Evolutionary conservation across 1,140 invertebrate species (phyloP).

Genomic region (Sarcophaga bullata): DNA sequence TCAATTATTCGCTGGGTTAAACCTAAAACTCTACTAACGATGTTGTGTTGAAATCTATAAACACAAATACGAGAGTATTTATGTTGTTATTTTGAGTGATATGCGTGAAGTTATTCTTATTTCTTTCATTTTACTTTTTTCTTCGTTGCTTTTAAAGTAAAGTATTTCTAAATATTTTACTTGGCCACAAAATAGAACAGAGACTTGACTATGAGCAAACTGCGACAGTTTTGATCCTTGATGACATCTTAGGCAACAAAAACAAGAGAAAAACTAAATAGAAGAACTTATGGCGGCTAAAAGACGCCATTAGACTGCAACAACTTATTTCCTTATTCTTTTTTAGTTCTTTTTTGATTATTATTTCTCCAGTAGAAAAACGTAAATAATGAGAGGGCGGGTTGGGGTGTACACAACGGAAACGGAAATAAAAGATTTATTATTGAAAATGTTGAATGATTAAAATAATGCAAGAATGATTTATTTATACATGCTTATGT

Average conservation of each 20-base stretch:
- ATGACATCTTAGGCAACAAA: conserved; percentile 9
- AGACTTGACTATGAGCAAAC: not conserved
- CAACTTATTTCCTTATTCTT: not conserved
- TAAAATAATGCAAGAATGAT: too few species aligned
- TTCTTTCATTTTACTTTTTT: not conserved
- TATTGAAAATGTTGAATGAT: too few species aligned
- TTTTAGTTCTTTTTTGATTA: not conserved
- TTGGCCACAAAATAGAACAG: conserved; percentile 5
- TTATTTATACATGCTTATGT: too few species aligned
- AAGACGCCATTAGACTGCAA: conserved; percentile 8
- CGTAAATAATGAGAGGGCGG: not conserved
- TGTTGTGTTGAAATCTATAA: not conserved
- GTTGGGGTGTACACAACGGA: not conserved
- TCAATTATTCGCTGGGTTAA: too few species aligned
- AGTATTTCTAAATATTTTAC: not conserved
- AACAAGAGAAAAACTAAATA: not conserved
- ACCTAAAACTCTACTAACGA: too few species aligned
- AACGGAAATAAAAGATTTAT: conserved; percentile 12
- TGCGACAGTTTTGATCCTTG: conserved; percentile 11
- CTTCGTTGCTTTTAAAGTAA: not conserved
- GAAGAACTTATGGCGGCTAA: not conserved
- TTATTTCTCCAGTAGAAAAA: conserved; percentile 10
- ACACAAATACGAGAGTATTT: conserved; percentile 2
- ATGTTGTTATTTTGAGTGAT: conserved; percentile 26
- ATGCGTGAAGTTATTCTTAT: not conserved